Evolutionary conservation across 1,140 invertebrate species (phyloP), one percentile per base, ranked within the genome.

Genomic region (Drosophila sechellia): DNA sequence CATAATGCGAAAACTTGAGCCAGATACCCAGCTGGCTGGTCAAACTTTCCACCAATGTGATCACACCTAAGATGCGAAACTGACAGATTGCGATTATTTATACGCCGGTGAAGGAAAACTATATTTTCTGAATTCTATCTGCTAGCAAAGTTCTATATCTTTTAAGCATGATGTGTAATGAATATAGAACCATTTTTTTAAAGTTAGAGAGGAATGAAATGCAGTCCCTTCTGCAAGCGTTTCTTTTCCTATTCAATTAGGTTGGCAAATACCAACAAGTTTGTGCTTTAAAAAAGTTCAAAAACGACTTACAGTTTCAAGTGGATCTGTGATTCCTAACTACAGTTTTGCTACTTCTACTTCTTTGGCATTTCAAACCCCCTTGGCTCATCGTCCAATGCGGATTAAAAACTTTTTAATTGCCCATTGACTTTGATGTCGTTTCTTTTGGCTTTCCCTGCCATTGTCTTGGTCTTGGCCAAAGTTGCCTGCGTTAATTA

Each of bases 351-450:
- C 13, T 15, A 31, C 31, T 55, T 34, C 13, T 15, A 31, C 31
- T 55, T 39, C 25, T 40, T 49, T n/a, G 10, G 15, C 20, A 35
- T 20, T 65, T 27, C 15, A 15, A 5, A 20, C 20, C 13, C 50
- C 35, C 42, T 10, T 52, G 5, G 5, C 13, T 11, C 13, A 22
- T 13, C 11, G 17, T 34, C n/a, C 61, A 45, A 17, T 79, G 45
- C 58, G 64, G 48, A 75, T 57, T 69, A 71, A 76, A 81, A 83
- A 68, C 55, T 83, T 83, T 84, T 84, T 83, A 83, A 84, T 84
- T 84, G 80, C 76, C 54, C 76, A 77, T 75, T 73, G 73, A 61
- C 60, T 71, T 58, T 71, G 65, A 53, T 71, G 71, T 60, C 71
- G 48, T 45, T 73, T 45, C 56, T 50, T 53, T 58, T 39, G 20